Conservation (phyloP, 30 jellyfish, hydroid and myxozoan species). For the Turritopsis dohrnii region DNA sequence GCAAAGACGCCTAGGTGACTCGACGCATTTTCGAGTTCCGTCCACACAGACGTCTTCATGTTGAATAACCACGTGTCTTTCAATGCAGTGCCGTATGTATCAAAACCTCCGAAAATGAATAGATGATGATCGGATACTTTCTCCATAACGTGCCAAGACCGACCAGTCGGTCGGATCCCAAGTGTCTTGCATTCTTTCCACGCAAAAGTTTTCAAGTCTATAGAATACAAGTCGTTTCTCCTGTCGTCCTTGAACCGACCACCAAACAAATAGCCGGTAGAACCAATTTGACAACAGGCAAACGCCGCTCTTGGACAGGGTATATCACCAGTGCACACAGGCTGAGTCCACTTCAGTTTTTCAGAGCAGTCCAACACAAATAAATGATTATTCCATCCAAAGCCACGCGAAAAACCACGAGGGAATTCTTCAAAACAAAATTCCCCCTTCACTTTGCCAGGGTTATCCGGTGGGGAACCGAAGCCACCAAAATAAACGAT, state of each 20-base stretch:
- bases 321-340: slow-evolving; percentile 26
- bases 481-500: slow-evolving; percentile 82
- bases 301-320: slow-evolving; percentile 94
- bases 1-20: slow-evolving; percentile 22
- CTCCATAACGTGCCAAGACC: slow-evolving; percentile 80
- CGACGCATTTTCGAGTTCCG: slow-evolving; percentile 35
- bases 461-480: slow-evolving; percentile 55
- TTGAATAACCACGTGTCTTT: slow-evolving; percentile 71
- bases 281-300: slow-evolving; percentile 54
- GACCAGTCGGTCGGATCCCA: slow-evolving; percentile 53
- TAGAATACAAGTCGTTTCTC: slow-evolving; percentile 56
- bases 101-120: slow-evolving; percentile 68
- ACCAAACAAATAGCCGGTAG: slow-evolving; percentile 66
- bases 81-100: slow-evolving; percentile 45
- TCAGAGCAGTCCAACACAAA: slow-evolving; percentile 57
- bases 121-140: slow-evolving; percentile 29
- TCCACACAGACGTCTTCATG: slow-evolving; percentile 39
- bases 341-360: slow-evolving; percentile 58
- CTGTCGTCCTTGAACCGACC: slow-evolving; percentile 57
- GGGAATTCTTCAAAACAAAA: slow-evolving; percentile 58
- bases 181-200: slow-evolving; percentile 45
- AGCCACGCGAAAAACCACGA: slow-evolving; percentile 40
- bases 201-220: slow-evolving; percentile 45
- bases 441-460: slow-evolving; percentile 48
- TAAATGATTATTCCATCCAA: slow-evolving; percentile 78